A percentile compares a stretch with the other conserved stretches of the same genome.
phyloP scores from a whole-genome alignment of 2,113 vertebrate genomes.

The Bos taurus region DNA sequence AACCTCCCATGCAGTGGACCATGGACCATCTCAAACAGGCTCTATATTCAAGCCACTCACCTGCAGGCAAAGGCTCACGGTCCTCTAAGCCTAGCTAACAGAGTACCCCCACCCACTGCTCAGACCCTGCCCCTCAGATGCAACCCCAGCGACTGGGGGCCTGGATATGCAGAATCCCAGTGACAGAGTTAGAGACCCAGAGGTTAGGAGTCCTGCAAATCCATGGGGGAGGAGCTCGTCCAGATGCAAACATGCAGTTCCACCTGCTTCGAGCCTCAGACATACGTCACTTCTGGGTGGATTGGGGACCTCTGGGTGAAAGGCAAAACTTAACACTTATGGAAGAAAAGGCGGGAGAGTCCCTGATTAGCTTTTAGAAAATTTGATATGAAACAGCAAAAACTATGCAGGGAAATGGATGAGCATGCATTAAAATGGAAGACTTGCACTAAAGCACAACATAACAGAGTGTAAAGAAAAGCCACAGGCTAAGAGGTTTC shows the following conservation, averaged over 20 bases:
- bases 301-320: not conserved
- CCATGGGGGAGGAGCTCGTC: not conserved
- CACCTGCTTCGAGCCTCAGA: not conserved
- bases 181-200: accelerated
- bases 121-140: not conserved
- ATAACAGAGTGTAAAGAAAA: not conserved
- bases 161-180: not conserved
- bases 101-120: not conserved
- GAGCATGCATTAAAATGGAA: not conserved
- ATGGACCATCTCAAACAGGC: not conserved
- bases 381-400: not conserved
- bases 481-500: not conserved
- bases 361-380: not conserved
- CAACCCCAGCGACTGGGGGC: not conserved
- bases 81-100: not conserved
- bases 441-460: not conserved
- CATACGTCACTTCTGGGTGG: no score
- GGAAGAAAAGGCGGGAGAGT: not conserved
- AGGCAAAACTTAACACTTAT: not conserved
- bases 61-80: not conserved
- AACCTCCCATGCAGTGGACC: no score
- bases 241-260: accelerated
- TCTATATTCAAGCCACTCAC: not conserved
- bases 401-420: not conserved
- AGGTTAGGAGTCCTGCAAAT: not conserved